phyloP scores from a whole-genome alignment of 1,140 invertebrate genomes.

The Monochamus saltuarius region DNA sequence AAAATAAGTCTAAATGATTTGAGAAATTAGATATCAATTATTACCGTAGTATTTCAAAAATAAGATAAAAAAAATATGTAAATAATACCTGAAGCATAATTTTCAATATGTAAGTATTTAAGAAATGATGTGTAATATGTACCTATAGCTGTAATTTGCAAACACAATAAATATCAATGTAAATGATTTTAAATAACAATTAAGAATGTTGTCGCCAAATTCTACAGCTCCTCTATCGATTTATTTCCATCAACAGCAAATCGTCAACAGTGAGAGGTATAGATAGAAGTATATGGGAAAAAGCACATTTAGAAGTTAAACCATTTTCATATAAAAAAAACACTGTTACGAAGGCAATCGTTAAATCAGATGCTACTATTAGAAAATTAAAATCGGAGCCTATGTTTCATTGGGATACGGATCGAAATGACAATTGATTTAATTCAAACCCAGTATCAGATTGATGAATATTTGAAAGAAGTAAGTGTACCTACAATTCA shows the following conservation, averaged over 20 bases:
- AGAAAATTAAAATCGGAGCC: constrained; percentile 15
- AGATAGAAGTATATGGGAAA: constrained; percentile 12
- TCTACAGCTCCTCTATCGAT: not conserved
- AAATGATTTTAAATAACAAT: constrained; percentile 15
- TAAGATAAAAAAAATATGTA: no score
- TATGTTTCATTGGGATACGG: not conserved
- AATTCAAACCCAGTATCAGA: constrained; percentile 6
- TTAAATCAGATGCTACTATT: constrained; percentile 7
- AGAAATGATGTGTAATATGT: constrained; percentile 10
- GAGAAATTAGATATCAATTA: no score
- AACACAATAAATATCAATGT: constrained; percentile 12
- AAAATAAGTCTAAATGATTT: no score
- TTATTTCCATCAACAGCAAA: constrained; percentile 1
- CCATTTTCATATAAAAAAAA: constrained; percentile 6
- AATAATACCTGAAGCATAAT: not conserved
- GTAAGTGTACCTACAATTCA: constrained; percentile 1
- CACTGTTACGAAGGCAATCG: not conserved
- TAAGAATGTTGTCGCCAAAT: not conserved
- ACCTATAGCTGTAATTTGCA: constrained; percentile 13
- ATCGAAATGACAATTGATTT: constrained; percentile 10
- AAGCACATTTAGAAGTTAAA: constrained; percentile 1
- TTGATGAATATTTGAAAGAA: constrained; percentile 16
- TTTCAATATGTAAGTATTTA: constrained; percentile 8
- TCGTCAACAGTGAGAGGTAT: constrained; percentile 6
- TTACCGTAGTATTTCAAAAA: no score